Conservation (phyloP, 2,113 vertebrate genomes). For the Bostrychus sinensis region DNA sequence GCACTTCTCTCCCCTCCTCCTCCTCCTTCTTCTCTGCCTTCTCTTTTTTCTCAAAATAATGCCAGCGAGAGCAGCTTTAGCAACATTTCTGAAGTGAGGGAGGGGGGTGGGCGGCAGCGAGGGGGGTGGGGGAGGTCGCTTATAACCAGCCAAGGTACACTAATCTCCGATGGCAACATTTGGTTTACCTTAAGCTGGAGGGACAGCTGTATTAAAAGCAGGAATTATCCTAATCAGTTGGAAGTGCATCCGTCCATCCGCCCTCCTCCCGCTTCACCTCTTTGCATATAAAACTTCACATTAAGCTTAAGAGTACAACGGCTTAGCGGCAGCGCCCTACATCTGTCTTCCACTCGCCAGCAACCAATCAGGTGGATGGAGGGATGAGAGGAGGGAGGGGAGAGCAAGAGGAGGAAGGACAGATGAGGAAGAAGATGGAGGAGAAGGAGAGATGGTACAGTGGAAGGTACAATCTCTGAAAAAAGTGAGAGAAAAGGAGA, state of each 20-base stretch:
- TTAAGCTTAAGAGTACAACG: constrained; percentile 76
- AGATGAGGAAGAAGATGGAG: neutral
- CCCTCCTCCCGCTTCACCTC: constrained; percentile 68
- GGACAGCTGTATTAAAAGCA: constrained; percentile 99
- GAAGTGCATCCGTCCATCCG: constrained; percentile 85
- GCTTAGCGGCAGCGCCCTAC: constrained; percentile 76
- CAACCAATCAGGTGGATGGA: constrained; percentile 64
- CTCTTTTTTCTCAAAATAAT: constrained; percentile 68
- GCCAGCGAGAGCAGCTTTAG: constrained; percentile 68
- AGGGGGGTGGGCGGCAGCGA: neutral
- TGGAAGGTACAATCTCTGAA: neutral
- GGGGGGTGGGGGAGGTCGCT: constrained; percentile 73
- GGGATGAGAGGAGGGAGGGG: constrained; percentile 32
- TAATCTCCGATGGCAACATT: constrained; percentile 99
- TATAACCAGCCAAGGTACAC: constrained; percentile 99
- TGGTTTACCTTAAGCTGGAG: constrained; percentile 99
- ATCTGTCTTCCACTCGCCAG: constrained; percentile 67
- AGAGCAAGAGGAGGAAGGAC: neutral
- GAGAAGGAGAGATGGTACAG: neutral
- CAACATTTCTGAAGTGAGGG: constrained; percentile 58
- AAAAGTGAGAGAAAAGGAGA: neutral
- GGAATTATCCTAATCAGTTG: constrained; percentile 99
- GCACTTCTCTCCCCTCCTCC: constrained; percentile 34
- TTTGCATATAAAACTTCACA: constrained; percentile 77
- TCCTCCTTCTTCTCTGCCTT: constrained; percentile 12